Conservation (phyloP, 2,113 vertebrate genomes). For the Myiagra hebetior region DNA sequence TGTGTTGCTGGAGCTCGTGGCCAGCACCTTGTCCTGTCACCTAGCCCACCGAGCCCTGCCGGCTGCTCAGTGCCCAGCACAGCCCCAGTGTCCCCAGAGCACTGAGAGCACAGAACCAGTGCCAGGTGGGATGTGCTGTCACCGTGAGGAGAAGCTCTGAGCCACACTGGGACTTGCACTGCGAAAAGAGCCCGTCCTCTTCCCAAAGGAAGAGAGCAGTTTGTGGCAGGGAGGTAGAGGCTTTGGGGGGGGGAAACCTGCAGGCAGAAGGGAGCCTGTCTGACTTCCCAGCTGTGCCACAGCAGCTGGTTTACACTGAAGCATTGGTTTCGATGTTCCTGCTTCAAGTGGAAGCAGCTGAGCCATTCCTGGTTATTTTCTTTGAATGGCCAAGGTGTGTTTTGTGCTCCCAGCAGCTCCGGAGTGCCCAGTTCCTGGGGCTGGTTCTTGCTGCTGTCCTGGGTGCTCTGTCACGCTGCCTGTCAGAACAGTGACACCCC, state of each 20-base stretch:
- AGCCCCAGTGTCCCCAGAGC: background rate
- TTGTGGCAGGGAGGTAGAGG: background rate
- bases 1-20: background rate
- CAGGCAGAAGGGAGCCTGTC: fast-evolving
- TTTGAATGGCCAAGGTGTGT: fast-evolving
- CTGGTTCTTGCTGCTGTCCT: background rate
- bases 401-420: background rate
- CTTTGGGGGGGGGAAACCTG: background rate
- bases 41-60: fast-evolving
- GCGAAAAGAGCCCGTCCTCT: fast-evolving
- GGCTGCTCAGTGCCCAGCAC: fast-evolving
- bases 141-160: fast-evolving
- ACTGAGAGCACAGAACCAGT: background rate
- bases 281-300: background rate
- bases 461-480: fast-evolving
- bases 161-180: fast-evolving
- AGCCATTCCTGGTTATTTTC: background rate
- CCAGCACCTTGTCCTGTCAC: background rate
- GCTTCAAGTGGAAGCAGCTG: background rate
- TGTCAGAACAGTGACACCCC: fast-evolving
- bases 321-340: background rate
- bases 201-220: background rate
- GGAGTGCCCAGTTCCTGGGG: fast-evolving
- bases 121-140: fast-evolving
- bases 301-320: background rate